Percentiles rank a stretch among this genome's conserved stretches.
These are phyloP conservation scores for Cancer borealis DNA, from an alignment of 2,888 invertebrate species.

Conservation along the genomic window DNA sequence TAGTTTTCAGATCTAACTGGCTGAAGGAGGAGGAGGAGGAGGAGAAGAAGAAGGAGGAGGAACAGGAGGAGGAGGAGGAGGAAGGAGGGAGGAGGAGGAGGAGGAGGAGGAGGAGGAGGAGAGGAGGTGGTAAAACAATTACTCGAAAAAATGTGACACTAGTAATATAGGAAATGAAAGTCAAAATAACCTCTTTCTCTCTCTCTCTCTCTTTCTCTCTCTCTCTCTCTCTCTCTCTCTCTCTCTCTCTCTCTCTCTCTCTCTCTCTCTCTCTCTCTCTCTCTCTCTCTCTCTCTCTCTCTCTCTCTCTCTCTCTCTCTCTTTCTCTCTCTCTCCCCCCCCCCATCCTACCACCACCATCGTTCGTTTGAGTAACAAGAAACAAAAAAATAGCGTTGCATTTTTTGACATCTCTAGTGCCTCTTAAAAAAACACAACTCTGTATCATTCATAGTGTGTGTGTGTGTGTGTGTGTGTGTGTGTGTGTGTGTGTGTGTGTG, in stretches of 20 bases:
- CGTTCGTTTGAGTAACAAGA: background rate
- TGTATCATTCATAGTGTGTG: background rate
- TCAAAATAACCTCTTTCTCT: too few relatives aligned
- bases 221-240: background rate
- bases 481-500: background rate
- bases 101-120: constrained; percentile 5
- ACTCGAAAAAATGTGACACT: too few relatives aligned
- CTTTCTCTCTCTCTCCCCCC: background rate
- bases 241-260: constrained; percentile 14
- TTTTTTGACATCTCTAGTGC: background rate
- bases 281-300: background rate
- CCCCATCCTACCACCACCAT: background rate
- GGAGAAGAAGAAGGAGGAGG: background rate
- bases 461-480: background rate
- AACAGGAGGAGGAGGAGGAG: background rate
- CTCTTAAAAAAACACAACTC: background rate
- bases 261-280: background rate
- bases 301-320: background rate
- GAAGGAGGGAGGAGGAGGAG: background rate
- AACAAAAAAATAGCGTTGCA: background rate
- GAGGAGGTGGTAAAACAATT: background rate
- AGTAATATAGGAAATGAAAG: too few relatives aligned
- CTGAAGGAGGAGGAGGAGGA: background rate
- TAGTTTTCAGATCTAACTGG: background rate
- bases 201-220: background rate